Conservation (phyloP, 2,888 invertebrate species). For the Calliopum simillimum region DNA sequence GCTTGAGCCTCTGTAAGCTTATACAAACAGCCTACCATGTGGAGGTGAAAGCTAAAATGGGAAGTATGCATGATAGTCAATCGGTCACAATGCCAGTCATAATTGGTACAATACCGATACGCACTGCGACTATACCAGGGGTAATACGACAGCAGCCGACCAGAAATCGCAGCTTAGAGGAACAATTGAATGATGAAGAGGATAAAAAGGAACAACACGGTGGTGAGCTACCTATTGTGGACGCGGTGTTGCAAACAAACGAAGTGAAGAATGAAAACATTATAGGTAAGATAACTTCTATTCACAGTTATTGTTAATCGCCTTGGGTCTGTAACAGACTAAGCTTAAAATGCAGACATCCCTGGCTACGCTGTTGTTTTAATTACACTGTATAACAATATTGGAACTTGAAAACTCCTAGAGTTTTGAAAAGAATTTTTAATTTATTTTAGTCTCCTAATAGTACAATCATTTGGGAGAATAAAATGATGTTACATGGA, state of each 20-base stretch:
- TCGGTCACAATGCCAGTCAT: slow-evolving; percentile 61
- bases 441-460: too few relatives aligned
- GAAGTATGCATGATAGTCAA: slow-evolving; percentile 54
- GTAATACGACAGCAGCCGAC: slow-evolving; percentile 44
- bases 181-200: too few relatives aligned
- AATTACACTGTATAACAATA: too few relatives aligned
- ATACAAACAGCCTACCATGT: slow-evolving; percentile 63
- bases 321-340: neutral
- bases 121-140: slow-evolving; percentile 26
- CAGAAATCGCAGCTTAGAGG: neutral
- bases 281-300: too few relatives aligned
- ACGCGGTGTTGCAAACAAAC: neutral
- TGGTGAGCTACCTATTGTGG: neutral
- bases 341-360: too few relatives aligned
- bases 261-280: neutral
- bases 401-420: too few relatives aligned
- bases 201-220: neutral
- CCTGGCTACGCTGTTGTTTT: too few relatives aligned
- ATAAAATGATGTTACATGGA: too few relatives aligned
- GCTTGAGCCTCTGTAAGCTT: slow-evolving; percentile 54
- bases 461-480: too few relatives aligned
- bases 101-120: slow-evolving; percentile 63
- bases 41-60: slow-evolving; percentile 56
- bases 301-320: too few relatives aligned
- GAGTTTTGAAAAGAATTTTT: too few relatives aligned